Percentiles rank a stretch among this genome's conserved stretches.
Evolutionary conservation across 2,797 vertebrate species (phyloP).

Genomic region (Thripadectes ignobilis): DNA sequence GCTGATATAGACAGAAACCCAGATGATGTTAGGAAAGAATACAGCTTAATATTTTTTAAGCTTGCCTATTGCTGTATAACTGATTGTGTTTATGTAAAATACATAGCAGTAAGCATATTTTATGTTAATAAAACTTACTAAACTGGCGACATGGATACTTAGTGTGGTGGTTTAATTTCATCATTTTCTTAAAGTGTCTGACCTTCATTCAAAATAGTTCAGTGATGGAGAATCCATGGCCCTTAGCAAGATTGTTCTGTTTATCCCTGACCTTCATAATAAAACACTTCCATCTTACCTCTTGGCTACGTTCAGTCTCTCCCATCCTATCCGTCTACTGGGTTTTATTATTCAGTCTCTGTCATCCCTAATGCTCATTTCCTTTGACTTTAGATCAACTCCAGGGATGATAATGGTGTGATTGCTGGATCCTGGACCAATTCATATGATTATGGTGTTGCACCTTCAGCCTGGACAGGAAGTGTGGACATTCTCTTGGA

Average conservation of each 20-base stretch:
- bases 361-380: background rate
- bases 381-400: constrained; percentile 82
- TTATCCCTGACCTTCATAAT: background rate
- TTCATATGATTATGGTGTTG: constrained; percentile 84
- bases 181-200: background rate
- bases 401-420: constrained; percentile 89
- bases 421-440: constrained; percentile 92
- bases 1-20: background rate
- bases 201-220: background rate
- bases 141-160: background rate
- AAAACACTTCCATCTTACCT: background rate
- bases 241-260: background rate
- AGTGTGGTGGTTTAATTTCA: background rate
- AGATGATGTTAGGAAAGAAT: background rate
- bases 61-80: background rate
- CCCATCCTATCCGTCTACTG: background rate
- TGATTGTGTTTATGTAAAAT: background rate
- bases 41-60: background rate
- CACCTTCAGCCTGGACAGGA: constrained; percentile 95
- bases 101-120: background rate
- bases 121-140: background rate
- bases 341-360: background rate
- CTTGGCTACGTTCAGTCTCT: background rate
- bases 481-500: constrained; percentile 92
- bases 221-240: background rate